Evolutionary conservation across 2,797 vertebrate genomes (phyloP), one percentile per base, ranked within the genome.

Genomic region (Neosilurus mollespiculum): DNA sequence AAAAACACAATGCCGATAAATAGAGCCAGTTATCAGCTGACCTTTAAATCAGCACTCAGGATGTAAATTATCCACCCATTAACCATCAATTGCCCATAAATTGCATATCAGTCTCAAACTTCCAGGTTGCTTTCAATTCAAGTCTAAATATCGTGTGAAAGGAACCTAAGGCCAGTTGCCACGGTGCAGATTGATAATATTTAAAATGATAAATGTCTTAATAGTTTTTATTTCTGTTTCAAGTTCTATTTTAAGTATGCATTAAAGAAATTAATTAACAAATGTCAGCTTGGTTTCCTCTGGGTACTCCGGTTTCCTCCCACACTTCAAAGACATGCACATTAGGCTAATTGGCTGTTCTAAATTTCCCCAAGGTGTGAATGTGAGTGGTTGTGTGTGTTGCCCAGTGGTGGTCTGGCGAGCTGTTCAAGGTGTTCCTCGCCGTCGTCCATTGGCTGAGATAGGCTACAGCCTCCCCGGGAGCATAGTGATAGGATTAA

Each of bases 11-110:
- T 20, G 3, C 43, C 30, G 62, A 66, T 66, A 54, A 79, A 66
- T 56, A 30, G 18, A 80, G 64, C 24, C 18, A 54, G 14, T 56
- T 26, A 54, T 80, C 24, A 67, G 51, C 9, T 80, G 64, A 56
- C 62, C 62, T 80, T 67, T 80, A 49, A 80, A 37, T 67, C 64
- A 80, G 64, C 64, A 67, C 5, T 8, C 26, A 56, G 26, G 49
- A 54, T 80, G 24, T 24, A 56, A 51, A 67, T 16, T 26, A 56
- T 56, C 56, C 16, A 16, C 11, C 24, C 26, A 67, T 56, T 1
- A 80, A 80, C 30, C 2, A 30, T 30, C 30, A 30, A 30, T 30
- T 30, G 30, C 30, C 30, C 30, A 80, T 66, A 67, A 80, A 54
- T 56, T 37, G 22, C 76, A 64, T 20, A 20, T 59, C 43, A 53